A percentile compares a stretch with the other conserved stretches of the same genome.
Evolutionary conservation across 1,140 invertebrate species (phyloP).

Genomic region (Drosophila bifasciata): DNA sequence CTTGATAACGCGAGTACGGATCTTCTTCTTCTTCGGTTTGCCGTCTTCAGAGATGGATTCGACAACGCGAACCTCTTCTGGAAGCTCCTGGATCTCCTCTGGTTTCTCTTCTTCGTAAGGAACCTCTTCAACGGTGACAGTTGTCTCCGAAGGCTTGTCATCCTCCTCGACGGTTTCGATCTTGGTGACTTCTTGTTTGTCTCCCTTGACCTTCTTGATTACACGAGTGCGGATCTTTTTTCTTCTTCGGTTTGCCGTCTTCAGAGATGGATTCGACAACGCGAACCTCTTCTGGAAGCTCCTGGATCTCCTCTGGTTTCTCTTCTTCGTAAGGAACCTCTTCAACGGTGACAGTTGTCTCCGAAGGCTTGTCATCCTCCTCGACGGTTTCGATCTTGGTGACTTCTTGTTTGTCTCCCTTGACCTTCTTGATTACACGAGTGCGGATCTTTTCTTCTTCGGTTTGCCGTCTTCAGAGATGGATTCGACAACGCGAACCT

Average conservation of each 20-base stretch:
- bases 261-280: slow-evolving; percentile 3
- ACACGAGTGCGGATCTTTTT: slow-evolving; percentile 12
- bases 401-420: slow-evolving; percentile 6
- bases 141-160: neutral
- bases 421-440: slow-evolving; percentile 14
- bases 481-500: slow-evolving; percentile 5
- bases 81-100: neutral
- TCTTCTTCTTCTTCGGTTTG: slow-evolving; percentile 15
- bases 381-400: slow-evolving; percentile 14
- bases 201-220: slow-evolving; percentile 15
- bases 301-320: neutral
- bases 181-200: slow-evolving; percentile 11
- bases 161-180: slow-evolving; percentile 11
- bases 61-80: slow-evolving; percentile 8
- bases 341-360: slow-evolving; percentile 9
- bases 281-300: slow-evolving; percentile 5
- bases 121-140: slow-evolving; percentile 5
- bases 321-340: neutral
- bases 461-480: slow-evolving; percentile 7
- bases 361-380: neutral
- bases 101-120: neutral
- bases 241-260: slow-evolving; percentile 14
- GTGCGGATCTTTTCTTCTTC: slow-evolving; percentile 18
- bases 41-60: slow-evolving; percentile 7
- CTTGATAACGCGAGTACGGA: slow-evolving; percentile 10